These are phyloP conservation scores for Drosophila nigromelanica DNA, from an alignment of 1,140 invertebrate species.

Conservation along the genomic window DNA sequence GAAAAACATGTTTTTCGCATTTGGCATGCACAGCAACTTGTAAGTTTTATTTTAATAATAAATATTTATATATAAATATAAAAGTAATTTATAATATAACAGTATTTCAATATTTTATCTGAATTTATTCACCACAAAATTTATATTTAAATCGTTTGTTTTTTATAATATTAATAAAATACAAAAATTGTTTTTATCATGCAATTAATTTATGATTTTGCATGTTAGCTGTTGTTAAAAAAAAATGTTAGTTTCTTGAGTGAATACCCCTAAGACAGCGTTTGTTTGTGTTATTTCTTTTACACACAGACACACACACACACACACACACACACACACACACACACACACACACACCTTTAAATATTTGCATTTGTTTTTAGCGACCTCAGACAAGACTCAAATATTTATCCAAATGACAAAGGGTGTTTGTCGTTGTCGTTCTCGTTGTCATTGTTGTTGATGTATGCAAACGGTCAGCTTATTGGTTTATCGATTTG, in stretches of 20 bases:
- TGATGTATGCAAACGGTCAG: slow-evolving; percentile 6
- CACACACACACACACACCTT: not conserved
- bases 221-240: slow-evolving; percentile 2
- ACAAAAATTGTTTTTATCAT: too few species aligned
- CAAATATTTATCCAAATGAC: slow-evolving; percentile 74
- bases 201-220: slow-evolving; percentile 8
- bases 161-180: too few species aligned
- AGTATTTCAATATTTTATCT: too few species aligned
- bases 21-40: too few species aligned
- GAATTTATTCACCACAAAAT: too few species aligned
- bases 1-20: too few species aligned
- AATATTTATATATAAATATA: too few species aligned
- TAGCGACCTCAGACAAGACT: slow-evolving; percentile 50
- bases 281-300: slow-evolving; percentile 11
- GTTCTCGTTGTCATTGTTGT: slow-evolving; percentile 4
- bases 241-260: slow-evolving; percentile 4
- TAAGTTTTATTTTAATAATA: too few species aligned
- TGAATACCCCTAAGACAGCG: slow-evolving; percentile 28
- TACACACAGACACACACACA: too few species aligned
- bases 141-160: too few species aligned
- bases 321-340: too few species aligned
- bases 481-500: slow-evolving; percentile 40
- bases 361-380: slow-evolving; percentile 71
- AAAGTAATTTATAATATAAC: too few species aligned
- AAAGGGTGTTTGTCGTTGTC: slow-evolving; percentile 32